Evolutionary conservation across 2,797 vertebrate species (phyloP).

Genomic region (Chrysocyon brachyurus): DNA sequence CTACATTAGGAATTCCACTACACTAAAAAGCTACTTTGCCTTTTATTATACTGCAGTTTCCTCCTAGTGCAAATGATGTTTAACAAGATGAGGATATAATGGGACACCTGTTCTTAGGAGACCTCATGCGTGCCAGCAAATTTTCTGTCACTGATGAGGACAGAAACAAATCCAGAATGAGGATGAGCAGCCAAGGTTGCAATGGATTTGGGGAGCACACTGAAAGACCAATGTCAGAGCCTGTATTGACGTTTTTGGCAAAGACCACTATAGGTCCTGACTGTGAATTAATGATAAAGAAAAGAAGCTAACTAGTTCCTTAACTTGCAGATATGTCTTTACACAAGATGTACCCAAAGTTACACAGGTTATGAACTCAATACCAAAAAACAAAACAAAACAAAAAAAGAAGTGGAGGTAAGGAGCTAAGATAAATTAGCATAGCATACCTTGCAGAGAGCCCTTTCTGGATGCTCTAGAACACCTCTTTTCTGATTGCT

Average conservation of each 20-base stretch:
- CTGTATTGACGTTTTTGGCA: neutral
- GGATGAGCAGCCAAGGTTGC: neutral
- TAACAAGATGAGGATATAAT: constrained; percentile 61
- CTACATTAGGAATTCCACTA: constrained; percentile 53
- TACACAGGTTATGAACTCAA: neutral
- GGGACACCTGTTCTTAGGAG: constrained; percentile 58
- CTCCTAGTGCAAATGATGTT: constrained; percentile 63
- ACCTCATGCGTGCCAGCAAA: constrained; percentile 3
- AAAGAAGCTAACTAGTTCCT: neutral
- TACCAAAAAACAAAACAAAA: neutral
- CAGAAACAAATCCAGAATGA: constrained; percentile 55
- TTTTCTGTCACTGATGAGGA: constrained; percentile 34
- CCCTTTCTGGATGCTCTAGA: neutral
- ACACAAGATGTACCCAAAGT: neutral
- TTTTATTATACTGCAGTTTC: constrained; percentile 62
- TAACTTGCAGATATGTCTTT: constrained; percentile 23
- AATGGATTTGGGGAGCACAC: neutral
- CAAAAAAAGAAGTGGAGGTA: neutral
- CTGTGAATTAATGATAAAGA: constrained; percentile 13
- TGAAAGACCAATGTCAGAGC: neutral
- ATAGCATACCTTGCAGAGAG: neutral
- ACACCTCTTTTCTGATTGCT: neutral
- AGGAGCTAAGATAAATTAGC: neutral
- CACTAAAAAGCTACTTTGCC: constrained; percentile 41
- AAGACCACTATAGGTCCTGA: neutral